phyloP scores from a whole-genome alignment of 2,888 invertebrate species.

The Apocheima hispidaria region DNA sequence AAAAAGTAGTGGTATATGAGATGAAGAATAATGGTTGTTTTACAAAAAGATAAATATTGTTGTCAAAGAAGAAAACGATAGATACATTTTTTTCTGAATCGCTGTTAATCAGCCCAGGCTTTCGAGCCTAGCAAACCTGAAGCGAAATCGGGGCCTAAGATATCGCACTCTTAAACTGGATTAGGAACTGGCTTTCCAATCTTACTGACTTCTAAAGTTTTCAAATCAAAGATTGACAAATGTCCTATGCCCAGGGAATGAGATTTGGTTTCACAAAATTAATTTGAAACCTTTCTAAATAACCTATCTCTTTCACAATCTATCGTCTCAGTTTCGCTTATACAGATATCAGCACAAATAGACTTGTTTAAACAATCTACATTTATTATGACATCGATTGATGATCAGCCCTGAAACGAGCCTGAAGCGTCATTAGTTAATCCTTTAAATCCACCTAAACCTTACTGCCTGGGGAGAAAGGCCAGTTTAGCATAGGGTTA shows the following conservation, averaged over 20 bases:
- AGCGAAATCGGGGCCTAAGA: background rate
- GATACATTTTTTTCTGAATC: too few species aligned
- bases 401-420: constrained; percentile 18
- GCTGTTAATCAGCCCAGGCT: too few species aligned
- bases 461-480: constrained; percentile 1
- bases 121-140: too few species aligned
- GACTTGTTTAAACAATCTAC: constrained; percentile 23
- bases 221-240: background rate
- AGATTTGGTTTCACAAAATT: background rate
- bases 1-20: too few species aligned
- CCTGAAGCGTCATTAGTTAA: constrained; percentile 21
- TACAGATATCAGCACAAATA: constrained; percentile 21
- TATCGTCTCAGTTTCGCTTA: background rate
- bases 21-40: too few species aligned
- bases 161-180: too few species aligned
- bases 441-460: background rate
- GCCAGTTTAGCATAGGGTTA: background rate
- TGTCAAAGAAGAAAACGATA: too few species aligned
- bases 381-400: constrained; percentile 29
- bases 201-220: background rate
- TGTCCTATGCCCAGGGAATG: background rate
- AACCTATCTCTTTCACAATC: background rate
- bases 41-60: too few species aligned
- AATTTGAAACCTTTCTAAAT: background rate
- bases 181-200: too few species aligned